A percentile compares a stretch with the other conserved stretches of the same genome.
phyloP scores from a whole-genome alignment of 2,797 vertebrate genomes.

The Fundulus diaphanus region DNA sequence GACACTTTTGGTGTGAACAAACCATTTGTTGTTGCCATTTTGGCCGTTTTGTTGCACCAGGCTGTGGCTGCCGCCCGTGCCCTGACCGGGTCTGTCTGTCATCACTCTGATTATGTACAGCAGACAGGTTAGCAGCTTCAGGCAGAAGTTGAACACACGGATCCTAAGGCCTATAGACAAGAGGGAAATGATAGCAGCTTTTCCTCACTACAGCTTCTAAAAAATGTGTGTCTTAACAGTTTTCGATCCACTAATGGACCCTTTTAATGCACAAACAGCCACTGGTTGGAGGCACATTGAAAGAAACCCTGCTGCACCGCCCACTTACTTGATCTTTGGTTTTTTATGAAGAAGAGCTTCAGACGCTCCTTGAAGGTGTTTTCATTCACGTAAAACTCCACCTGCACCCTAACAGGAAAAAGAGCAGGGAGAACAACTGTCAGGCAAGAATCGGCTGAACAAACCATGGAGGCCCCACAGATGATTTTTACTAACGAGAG shows the following conservation, averaged over 20 bases:
- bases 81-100: constrained; percentile 86
- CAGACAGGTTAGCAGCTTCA: constrained; percentile 96
- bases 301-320: background rate
- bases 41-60: constrained; percentile 44
- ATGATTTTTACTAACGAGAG: background rate
- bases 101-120: constrained; percentile 94
- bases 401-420: constrained; percentile 87
- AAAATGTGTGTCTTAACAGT: background rate
- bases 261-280: background rate
- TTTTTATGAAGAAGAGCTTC: constrained; percentile 99
- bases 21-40: constrained; percentile 72
- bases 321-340: constrained; percentile 95
- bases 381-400: constrained; percentile 97
- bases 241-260: background rate
- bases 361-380: constrained; percentile 97
- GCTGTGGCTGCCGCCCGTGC: constrained; percentile 30
- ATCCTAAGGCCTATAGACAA: constrained; percentile 87
- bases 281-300: background rate
- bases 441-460: constrained; percentile 10
- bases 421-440: constrained; percentile 12
- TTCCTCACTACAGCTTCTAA: background rate
- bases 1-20: constrained; percentile 19
- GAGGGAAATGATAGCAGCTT: background rate
- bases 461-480: background rate
- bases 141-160: constrained; percentile 94